Evolutionary conservation across 2,797 vertebrate species (phyloP).

Genomic region (Carapus acus): DNA sequence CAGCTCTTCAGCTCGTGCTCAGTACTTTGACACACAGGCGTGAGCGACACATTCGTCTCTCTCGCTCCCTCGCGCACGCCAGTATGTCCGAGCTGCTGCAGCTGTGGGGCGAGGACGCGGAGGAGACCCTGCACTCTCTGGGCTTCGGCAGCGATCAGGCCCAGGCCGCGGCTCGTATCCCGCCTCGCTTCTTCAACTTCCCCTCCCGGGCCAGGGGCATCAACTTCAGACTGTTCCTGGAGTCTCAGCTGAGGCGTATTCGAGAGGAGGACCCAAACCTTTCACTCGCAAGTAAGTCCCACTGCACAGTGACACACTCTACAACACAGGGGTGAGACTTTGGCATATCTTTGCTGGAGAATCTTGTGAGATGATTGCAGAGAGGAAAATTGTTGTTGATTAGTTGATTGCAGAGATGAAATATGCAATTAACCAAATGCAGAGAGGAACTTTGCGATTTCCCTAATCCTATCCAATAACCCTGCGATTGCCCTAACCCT

Average conservation of each 20-base stretch:
- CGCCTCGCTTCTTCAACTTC: constrained; percentile 82
- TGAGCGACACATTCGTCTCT: neutral
- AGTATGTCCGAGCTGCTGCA: constrained; percentile 87
- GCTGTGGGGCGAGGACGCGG: constrained; percentile 79
- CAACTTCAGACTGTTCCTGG: constrained; percentile 86
- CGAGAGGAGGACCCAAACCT: constrained; percentile 84
- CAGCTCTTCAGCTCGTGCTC: too few relatives aligned
- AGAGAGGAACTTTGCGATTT: too few relatives aligned
- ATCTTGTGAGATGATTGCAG: too few relatives aligned
- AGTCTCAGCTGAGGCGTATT: constrained; percentile 79
- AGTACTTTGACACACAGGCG: neutral
- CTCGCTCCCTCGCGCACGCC: neutral
- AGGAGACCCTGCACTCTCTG: constrained; percentile 81
- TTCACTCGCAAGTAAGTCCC: constrained; percentile 81
- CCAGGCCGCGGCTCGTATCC: constrained; percentile 77
- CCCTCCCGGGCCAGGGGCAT: constrained; percentile 84
- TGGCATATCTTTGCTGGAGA: too few relatives aligned
- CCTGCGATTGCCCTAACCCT: too few relatives aligned
- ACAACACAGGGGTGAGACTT: too few relatives aligned
- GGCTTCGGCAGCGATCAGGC: constrained; percentile 83
- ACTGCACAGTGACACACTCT: neutral
- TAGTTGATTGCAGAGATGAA: too few relatives aligned
- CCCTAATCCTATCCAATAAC: too few relatives aligned
- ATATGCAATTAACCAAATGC: too few relatives aligned
- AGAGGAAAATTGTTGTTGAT: too few relatives aligned